Conservation (phyloP, 2,888 invertebrate genomes). For the Germaria angustata region DNA sequence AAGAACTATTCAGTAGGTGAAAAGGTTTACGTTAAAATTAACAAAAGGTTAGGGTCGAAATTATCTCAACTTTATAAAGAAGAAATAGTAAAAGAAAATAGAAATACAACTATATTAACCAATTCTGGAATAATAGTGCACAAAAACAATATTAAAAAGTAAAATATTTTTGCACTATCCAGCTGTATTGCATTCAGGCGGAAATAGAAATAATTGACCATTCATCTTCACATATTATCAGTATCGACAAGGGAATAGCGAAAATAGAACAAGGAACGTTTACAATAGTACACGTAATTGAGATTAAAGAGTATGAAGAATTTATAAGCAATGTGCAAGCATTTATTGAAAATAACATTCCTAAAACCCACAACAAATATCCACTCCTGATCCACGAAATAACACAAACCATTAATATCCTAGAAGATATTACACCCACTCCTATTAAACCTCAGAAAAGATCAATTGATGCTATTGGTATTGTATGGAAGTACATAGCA, state of each 20-base stretch:
- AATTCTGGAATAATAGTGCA: background rate
- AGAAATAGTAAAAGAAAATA: background rate
- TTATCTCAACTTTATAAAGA: background rate
- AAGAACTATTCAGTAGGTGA: background rate
- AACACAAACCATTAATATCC: constrained; percentile 1
- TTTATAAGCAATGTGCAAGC: background rate
- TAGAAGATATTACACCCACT: background rate
- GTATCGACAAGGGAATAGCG: background rate
- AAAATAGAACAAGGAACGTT: constrained; percentile 28
- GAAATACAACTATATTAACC: background rate
- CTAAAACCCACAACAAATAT: background rate
- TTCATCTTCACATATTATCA: constrained; percentile 15
- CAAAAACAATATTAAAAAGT: too few species aligned
- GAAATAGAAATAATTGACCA: constrained; percentile 26
- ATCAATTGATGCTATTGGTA: background rate
- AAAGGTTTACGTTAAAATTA: background rate
- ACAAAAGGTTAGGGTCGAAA: constrained; percentile 2
- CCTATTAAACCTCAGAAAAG: background rate
- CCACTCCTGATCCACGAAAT: background rate
- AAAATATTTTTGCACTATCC: background rate
- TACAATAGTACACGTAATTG: too few species aligned
- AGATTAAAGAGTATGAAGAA: background rate
- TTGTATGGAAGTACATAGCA: background rate
- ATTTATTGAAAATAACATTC: background rate
- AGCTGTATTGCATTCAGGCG: background rate